A percentile compares a stretch with the other conserved stretches of the same genome.
Conservation (phyloP, 2,113 vertebrate species). For the Melanostigma gelatinosum region DNA sequence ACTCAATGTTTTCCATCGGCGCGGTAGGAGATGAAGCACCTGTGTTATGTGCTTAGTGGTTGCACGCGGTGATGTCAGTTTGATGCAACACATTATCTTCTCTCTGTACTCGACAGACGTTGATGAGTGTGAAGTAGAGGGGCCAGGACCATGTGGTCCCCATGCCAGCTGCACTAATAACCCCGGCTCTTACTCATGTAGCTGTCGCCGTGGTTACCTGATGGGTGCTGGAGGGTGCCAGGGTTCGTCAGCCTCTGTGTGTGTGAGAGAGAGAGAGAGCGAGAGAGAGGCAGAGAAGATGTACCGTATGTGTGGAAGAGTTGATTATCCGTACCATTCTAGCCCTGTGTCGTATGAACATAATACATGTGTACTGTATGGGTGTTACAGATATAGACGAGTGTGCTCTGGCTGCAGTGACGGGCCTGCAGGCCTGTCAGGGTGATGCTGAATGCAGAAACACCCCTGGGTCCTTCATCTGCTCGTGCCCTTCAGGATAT, state of each 20-base stretch:
- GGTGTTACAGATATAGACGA: slow-evolving; percentile 82
- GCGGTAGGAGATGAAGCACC: no score
- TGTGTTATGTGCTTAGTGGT: background rate
- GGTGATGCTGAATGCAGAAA: slow-evolving; percentile 76
- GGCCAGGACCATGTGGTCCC: slow-evolving; percentile 71
- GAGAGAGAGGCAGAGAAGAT: background rate
- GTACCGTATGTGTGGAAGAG: slow-evolving; percentile 1
- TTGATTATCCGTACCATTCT: background rate
- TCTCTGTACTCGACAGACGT: slow-evolving; percentile 71
- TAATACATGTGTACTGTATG: slow-evolving; percentile 7
- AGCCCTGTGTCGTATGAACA: background rate
- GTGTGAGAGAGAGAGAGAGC: slow-evolving; percentile 5
- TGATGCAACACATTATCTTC: background rate
- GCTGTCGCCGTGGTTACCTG: slow-evolving; percentile 82
- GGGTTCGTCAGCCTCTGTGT: slow-evolving; percentile 67
- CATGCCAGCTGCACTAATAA: slow-evolving; percentile 82
- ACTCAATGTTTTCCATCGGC: background rate
- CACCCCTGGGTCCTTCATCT: slow-evolving; percentile 82
- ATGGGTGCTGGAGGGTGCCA: slow-evolving; percentile 77
- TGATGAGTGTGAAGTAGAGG: slow-evolving; percentile 78
- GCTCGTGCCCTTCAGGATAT: slow-evolving; percentile 79
- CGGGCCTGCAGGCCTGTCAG: slow-evolving; percentile 81
- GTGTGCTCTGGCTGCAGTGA: slow-evolving; percentile 81
- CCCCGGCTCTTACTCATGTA: slow-evolving; percentile 80
- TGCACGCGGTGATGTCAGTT: background rate